phyloP scores from a whole-genome alignment of 2,888 invertebrate genomes.

The Portevinia maculata region DNA sequence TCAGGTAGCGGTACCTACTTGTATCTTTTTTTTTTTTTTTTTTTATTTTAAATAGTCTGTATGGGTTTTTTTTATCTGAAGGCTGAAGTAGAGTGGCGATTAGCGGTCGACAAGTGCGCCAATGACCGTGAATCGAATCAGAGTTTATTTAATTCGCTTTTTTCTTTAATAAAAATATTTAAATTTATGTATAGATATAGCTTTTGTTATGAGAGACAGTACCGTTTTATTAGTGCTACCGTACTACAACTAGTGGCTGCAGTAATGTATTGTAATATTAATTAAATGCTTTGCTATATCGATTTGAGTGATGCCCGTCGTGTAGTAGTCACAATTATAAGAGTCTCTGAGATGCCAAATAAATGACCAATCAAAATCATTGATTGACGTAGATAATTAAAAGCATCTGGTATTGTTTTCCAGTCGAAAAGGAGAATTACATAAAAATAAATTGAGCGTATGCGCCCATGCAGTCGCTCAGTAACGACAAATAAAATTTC shows the following conservation, averaged over 20 bases:
- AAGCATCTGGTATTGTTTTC: constrained; percentile 5
- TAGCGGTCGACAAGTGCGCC: constrained; percentile 64
- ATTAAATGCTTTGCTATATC: constrained; percentile 3
- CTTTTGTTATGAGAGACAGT: constrained; percentile 17
- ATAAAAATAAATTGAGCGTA: constrained; percentile 23
- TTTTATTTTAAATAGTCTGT: constrained; percentile 63
- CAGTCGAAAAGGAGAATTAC: constrained; percentile 24
- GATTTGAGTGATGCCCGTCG: not conserved
- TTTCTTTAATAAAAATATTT: constrained; percentile 18
- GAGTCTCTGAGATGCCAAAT: constrained; percentile 5
- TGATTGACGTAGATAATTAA: constrained; percentile 7
- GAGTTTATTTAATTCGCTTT: no score
- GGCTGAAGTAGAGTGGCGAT: constrained; percentile 60
- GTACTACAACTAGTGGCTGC: not conserved
- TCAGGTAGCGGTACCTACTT: constrained; percentile 3
- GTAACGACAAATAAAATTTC: constrained; percentile 43
- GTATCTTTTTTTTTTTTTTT: constrained; percentile 15
- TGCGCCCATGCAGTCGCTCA: constrained; percentile 49
- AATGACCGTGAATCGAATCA: constrained; percentile 66
- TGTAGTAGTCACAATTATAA: not conserved
- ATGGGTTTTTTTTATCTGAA: constrained; percentile 64
- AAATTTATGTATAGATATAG: constrained; percentile 16
- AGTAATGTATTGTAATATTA: constrained; percentile 3
- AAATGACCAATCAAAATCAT: constrained; percentile 19
- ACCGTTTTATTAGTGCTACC: constrained; percentile 16